Evolutionary conservation across 2,888 invertebrate species (phyloP).

Genomic region (Brachyptera risi): DNA sequence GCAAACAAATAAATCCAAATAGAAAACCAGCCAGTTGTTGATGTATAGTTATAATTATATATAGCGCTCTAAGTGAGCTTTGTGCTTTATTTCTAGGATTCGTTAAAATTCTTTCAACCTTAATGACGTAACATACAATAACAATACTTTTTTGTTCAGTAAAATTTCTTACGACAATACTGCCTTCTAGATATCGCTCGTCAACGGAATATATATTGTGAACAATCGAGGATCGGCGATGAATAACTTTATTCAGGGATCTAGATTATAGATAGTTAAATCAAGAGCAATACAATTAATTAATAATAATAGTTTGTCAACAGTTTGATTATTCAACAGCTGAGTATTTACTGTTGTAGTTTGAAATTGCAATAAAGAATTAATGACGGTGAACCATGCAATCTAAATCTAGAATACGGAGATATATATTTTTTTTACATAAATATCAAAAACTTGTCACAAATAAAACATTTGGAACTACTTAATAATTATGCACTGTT

Average conservation of each 20-base stretch:
- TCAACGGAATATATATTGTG: constrained; percentile 13
- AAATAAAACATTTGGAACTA: constrained; percentile 1
- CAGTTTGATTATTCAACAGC: not conserved
- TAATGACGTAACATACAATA: constrained; percentile 15
- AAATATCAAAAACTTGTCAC: constrained; percentile 16
- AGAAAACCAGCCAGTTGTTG: too few relatives aligned
- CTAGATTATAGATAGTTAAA: constrained; percentile 1
- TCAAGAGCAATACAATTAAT: too few relatives aligned
- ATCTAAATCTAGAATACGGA: constrained; percentile 12
- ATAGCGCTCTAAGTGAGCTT: too few relatives aligned
- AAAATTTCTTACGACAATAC: constrained; percentile 1
- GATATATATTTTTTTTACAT: constrained; percentile 25
- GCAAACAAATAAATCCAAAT: too few relatives aligned
- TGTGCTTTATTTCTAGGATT: not conserved
- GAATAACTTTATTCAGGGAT: not conserved
- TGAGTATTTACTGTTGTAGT: not conserved
- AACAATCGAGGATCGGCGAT: constrained; percentile 12
- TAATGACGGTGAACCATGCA: constrained; percentile 12
- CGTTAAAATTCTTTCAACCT: constrained; percentile 8
- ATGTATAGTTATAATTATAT: too few relatives aligned
- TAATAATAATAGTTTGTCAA: too few relatives aligned
- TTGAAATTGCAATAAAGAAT: not conserved
- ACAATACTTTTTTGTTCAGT: constrained; percentile 8
- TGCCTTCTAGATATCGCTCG: constrained; percentile 5
- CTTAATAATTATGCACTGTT: too few relatives aligned